Evolutionary conservation across 2,113 vertebrate genomes (phyloP).

Genomic region (Aythya baeri): DNA sequence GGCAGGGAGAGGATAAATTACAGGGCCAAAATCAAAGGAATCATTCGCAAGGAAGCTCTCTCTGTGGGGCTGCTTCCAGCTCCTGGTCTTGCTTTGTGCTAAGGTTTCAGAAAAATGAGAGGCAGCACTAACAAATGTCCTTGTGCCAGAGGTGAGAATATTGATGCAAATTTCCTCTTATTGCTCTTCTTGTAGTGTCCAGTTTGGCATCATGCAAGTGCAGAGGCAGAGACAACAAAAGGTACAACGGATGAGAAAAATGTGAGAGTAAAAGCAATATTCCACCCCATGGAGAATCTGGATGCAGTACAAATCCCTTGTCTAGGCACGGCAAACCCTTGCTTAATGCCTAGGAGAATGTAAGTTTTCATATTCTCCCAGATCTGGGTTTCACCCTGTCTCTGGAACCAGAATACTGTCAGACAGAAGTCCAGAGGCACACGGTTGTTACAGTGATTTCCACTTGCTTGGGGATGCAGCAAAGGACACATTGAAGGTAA

Average conservation of each 20-base stretch:
- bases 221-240: neutral
- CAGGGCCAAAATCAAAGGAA: neutral
- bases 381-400: neutral
- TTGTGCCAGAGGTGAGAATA: neutral
- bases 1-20: neutral
- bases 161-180: neutral
- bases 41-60: neutral
- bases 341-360: neutral
- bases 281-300: neutral
- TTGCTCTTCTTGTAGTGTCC: neutral
- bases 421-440: neutral
- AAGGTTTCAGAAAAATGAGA: neutral
- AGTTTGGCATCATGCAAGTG: neutral
- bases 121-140: neutral
- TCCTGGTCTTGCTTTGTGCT: accelerated
- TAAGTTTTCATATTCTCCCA: neutral
- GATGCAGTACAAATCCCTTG: neutral
- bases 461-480: neutral
- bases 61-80: neutral
- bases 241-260: neutral
- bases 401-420: neutral
- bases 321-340: neutral
- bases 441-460: neutral
- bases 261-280: neutral
- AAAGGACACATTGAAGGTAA: neutral